Evolutionary conservation across 2,113 vertebrate species (phyloP).

Genomic region (Nothoprocta perdicaria): DNA sequence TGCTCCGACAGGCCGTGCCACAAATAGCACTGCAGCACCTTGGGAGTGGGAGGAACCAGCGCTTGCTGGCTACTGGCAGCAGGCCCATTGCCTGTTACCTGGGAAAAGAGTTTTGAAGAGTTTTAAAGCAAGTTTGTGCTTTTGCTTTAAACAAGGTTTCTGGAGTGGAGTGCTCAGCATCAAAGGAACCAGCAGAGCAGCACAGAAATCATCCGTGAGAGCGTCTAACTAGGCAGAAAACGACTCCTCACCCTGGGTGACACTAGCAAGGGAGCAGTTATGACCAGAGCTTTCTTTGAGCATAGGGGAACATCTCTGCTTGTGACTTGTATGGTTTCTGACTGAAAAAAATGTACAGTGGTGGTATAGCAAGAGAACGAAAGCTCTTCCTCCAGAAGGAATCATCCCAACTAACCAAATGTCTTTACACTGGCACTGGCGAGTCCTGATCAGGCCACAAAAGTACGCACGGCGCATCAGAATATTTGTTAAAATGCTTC

Average conservation of each 20-base stretch:
- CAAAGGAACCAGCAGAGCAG: background rate
- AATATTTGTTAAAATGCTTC: background rate
- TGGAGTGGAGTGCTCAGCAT: background rate
- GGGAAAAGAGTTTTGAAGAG: background rate
- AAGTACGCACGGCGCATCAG: background rate
- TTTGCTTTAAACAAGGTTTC: background rate
- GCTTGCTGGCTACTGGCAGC: conserved; percentile 17
- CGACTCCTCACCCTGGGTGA: background rate
- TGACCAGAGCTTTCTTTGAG: background rate
- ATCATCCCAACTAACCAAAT: background rate
- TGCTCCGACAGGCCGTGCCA: background rate
- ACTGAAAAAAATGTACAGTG: background rate
- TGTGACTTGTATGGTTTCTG: background rate
- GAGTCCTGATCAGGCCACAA: background rate
- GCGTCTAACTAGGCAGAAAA: background rate
- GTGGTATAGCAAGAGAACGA: background rate
- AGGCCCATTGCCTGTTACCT: background rate
- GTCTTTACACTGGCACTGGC: background rate
- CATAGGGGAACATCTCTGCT: background rate
- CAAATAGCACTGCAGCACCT: background rate
- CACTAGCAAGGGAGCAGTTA: background rate
- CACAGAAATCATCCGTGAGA: background rate
- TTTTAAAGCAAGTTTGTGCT: background rate
- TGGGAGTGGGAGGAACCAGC: background rate
- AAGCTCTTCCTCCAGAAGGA: background rate